These are phyloP conservation scores for Ceratina japonica DNA, from an alignment of 1,140 invertebrate genomes.

Conservation along the genomic window DNA sequence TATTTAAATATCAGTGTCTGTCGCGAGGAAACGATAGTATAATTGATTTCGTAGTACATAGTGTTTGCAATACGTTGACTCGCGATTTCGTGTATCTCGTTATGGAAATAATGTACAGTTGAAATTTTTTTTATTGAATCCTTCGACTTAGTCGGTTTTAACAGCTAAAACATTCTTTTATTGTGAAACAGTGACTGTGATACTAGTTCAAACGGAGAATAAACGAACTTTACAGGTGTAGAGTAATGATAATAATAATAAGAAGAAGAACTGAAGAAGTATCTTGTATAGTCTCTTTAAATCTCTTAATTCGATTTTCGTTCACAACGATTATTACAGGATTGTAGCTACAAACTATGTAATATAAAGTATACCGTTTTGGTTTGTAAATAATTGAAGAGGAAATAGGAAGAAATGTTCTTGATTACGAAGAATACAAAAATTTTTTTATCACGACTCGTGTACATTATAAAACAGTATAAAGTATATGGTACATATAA, in stretches of 20 bases:
- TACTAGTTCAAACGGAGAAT: constrained; percentile 32
- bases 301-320: too few species aligned
- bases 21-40: neutral
- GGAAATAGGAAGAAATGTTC: neutral
- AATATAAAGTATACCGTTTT: neutral
- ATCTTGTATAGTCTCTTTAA: too few species aligned
- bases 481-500: constrained; percentile 43
- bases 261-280: too few species aligned
- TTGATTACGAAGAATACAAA: constrained; percentile 66
- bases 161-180: constrained; percentile 16
- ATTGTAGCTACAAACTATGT: neutral
- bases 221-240: constrained; percentile 18
- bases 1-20: neutral
- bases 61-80: constrained; percentile 1
- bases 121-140: constrained; percentile 3
- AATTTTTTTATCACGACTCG: constrained; percentile 71
- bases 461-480: constrained; percentile 56
- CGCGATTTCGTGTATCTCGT: neutral
- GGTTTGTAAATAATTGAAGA: neutral
- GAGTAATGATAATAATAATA: neutral
- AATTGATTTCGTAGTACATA: constrained; percentile 33
- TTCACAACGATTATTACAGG: too few species aligned
- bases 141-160: neutral
- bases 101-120: neutral
- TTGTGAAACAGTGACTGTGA: constrained; percentile 37